Conservation (phyloP, 2,888 invertebrate genomes). For the Agonopterix subpropinquella region DNA sequence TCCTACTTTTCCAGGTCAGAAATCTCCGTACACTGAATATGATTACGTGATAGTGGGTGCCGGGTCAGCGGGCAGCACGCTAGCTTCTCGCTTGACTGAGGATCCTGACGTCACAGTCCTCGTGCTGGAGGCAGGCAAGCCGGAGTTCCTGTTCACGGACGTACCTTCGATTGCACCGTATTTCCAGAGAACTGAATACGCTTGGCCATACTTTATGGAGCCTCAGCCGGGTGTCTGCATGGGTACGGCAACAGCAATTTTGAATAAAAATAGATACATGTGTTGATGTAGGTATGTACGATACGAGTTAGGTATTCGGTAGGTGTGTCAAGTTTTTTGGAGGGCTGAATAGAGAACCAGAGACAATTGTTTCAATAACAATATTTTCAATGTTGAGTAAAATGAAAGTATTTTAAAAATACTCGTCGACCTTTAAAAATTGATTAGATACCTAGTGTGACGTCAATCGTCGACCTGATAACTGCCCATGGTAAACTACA, state of each 20-base stretch:
- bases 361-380: too few relatives aligned
- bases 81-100: conserved; percentile 69
- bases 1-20: conserved; percentile 36
- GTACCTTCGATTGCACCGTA: conserved; percentile 71
- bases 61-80: conserved; percentile 74
- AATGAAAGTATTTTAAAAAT: too few relatives aligned
- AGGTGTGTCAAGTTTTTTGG: too few relatives aligned
- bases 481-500: too few relatives aligned
- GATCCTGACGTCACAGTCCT: conserved; percentile 72
- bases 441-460: too few relatives aligned
- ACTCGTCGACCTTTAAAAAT: too few relatives aligned
- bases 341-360: too few relatives aligned
- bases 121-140: conserved; percentile 75
- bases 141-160: conserved; percentile 62
- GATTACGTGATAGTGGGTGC: conserved; percentile 76
- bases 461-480: too few relatives aligned
- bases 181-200: conserved; percentile 75
- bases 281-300: too few relatives aligned
- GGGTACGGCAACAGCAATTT: conserved; percentile 22
- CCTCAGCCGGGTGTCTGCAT: conserved; percentile 72
- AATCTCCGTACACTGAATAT: conserved; percentile 56
- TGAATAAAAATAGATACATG: too few relatives aligned
- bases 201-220: conserved; percentile 79
- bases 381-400: too few relatives aligned
- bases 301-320: too few relatives aligned